Base-by-base conservation (phyloP, 2,113 vertebrate genomes). In the Ranitomeya imitator region DNA sequence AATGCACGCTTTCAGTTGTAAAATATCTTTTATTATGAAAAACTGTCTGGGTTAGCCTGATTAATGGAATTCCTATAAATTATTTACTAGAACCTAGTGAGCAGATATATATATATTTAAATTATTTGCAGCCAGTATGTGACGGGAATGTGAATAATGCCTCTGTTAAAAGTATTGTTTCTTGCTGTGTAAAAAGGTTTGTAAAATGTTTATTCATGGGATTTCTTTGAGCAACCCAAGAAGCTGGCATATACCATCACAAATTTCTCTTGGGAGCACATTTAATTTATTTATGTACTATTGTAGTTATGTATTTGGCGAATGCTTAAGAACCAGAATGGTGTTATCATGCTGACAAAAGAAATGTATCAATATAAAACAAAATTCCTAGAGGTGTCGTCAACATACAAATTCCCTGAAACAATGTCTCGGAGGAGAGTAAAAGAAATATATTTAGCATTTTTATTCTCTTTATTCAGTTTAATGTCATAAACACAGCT, bases 301-400 rank as follows among this genome's bases (percentile, higher is more conserved):
- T 83, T 83, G 80, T 88, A 88, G 67, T 88, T 88, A 74, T 78
- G 87, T 84, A 78, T 88, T 88, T 65, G 59, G 80, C 67, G 59
- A 88, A 88, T 84, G 73, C 87, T 88, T 88, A 84, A 84, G 37
- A 84, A 84, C 80, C 59, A 78, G 61, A 88, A 84, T 83, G 71
- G 71, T 84, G 79, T 88, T 88, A 88, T 88, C 81, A 83, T 88
- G 87, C 81, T 88, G 87, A 88, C 87, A 88, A 84, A 88, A 88
- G 79, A 84, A 84, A 88, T 88, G 52, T 88, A 84, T 84, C 87
- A 88, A 76, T 78, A 88, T 88, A 88, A 88, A 88, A 78, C 60
- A 69, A 63, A 67, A 84, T 88, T 83, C 87, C 87, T 84, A 88
- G 61, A 78, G 87, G 81, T 88, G 60, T 88, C 87, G 31, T 88